These are phyloP conservation scores for Amazona guildingii DNA, from an alignment of 2,113 vertebrate genomes.

Conservation along the genomic window DNA sequence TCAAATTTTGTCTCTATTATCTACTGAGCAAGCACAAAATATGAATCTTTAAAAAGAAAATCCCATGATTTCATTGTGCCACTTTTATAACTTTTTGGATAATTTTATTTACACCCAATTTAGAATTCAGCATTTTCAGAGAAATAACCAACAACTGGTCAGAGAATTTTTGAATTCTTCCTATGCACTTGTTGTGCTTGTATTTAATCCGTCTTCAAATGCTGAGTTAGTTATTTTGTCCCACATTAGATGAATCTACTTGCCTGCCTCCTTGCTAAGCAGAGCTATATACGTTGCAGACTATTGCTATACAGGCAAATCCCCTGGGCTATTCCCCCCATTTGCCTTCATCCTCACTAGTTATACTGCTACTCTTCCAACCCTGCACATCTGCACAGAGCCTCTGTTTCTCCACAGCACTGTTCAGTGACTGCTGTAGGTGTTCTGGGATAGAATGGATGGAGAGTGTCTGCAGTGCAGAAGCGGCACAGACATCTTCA, in stretches of 20 bases:
- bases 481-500: not conserved
- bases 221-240: not conserved
- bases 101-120: not conserved
- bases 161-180: not conserved
- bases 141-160: not conserved
- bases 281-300: not conserved
- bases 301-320: not conserved
- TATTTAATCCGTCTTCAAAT: not conserved
- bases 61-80: not conserved
- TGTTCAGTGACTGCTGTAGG: not conserved
- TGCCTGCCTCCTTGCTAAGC: not conserved
- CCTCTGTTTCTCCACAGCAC: not conserved
- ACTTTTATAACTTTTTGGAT: not conserved
- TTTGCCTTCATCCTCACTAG: not conserved
- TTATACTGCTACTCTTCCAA: not conserved
- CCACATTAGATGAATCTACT: not conserved
- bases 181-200: not conserved
- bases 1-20: not conserved
- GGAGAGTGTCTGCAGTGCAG: not conserved
- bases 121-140: not conserved
- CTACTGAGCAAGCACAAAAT: not conserved
- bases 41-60: not conserved
- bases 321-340: fast-evolving
- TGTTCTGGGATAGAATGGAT: not conserved
- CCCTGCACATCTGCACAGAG: not conserved